Evolutionary conservation across 2,888 invertebrate genomes (phyloP).

Genomic region (Drosophila differens): DNA sequence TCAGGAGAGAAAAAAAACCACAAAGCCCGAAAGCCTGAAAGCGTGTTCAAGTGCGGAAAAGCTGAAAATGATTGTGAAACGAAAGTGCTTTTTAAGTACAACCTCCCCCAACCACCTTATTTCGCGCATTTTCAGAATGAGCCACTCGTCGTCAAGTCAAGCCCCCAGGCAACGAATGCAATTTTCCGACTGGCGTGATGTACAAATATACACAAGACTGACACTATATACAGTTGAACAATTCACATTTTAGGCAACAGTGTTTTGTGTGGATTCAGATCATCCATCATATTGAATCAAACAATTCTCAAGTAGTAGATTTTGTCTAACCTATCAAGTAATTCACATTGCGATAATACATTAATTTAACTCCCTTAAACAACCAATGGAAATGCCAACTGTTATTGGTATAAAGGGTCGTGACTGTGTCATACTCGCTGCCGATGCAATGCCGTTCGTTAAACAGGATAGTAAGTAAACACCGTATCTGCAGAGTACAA

Average conservation of each 20-base stretch:
- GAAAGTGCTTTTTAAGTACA: slow-evolving; percentile 76
- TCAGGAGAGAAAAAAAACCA: slow-evolving; percentile 38
- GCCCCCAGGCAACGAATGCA: slow-evolving; percentile 8
- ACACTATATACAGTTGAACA: neutral
- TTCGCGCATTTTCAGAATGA: neutral
- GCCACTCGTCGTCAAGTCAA: slow-evolving; percentile 19
- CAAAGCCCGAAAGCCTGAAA: slow-evolving; percentile 47
- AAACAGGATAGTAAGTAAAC: slow-evolving; percentile 87
- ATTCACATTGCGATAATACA: neutral
- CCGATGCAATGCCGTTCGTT: slow-evolving; percentile 94
- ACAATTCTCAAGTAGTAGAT: neutral
- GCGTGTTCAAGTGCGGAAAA: slow-evolving; percentile 78
- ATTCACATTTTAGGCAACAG: neutral
- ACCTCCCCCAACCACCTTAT: neutral
- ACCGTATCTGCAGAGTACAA: neutral
- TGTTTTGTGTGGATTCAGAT: neutral
- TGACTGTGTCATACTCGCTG: slow-evolving; percentile 94
- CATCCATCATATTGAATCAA: neutral
- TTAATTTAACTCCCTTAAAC: too few relatives aligned
- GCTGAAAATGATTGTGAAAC: slow-evolving; percentile 75
- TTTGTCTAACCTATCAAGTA: neutral
- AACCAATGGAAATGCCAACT: slow-evolving; percentile 89
- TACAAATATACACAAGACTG: neutral
- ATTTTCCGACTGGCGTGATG: slow-evolving; percentile 7
- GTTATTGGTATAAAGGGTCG: slow-evolving; percentile 94